Percentiles rank a stretch among this genome's conserved stretches.
Conservation (phyloP, 2,888 invertebrate genomes). For the Timema cristinae region DNA sequence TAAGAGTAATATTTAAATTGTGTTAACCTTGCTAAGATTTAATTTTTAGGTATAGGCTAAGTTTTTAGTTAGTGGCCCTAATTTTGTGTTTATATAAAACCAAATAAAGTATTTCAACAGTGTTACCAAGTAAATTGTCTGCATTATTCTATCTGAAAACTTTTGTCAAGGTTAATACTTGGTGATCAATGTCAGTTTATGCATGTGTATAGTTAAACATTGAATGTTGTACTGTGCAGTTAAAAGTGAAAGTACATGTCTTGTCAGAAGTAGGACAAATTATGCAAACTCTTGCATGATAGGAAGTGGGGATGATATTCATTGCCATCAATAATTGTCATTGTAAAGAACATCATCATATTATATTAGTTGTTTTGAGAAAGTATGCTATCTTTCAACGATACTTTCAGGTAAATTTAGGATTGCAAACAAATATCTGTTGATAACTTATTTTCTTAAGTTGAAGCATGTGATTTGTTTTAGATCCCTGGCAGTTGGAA, state of each 20-base stretch:
- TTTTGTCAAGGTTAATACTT: no score
- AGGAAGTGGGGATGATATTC: conserved; percentile 18
- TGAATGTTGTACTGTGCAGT: no score
- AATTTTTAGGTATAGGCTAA: no score
- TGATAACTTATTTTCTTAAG: neutral
- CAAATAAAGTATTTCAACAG: no score
- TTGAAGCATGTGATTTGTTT: conserved; percentile 34
- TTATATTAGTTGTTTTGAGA: neutral
- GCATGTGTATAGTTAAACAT: no score
- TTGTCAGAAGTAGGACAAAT: conserved; percentile 26
- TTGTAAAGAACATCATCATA: neutral
- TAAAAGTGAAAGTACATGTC: conserved; percentile 28
- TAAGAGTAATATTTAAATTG: no score
- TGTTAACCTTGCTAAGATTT: no score
- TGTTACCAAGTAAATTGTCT: no score
- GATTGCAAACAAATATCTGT: neutral
- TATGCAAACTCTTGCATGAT: conserved; percentile 26
- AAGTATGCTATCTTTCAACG: conserved; percentile 14
- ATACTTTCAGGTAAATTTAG: conserved; percentile 2
- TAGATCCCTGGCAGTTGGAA: conserved; percentile 90
- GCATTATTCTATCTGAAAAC: no score
- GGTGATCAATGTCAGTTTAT: neutral
- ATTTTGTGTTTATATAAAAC: no score
- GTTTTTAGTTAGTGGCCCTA: no score
- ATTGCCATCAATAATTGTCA: conserved; percentile 8